phyloP scores from a whole-genome alignment of 2,797 vertebrate genomes.

The Choloepus didactylus region DNA sequence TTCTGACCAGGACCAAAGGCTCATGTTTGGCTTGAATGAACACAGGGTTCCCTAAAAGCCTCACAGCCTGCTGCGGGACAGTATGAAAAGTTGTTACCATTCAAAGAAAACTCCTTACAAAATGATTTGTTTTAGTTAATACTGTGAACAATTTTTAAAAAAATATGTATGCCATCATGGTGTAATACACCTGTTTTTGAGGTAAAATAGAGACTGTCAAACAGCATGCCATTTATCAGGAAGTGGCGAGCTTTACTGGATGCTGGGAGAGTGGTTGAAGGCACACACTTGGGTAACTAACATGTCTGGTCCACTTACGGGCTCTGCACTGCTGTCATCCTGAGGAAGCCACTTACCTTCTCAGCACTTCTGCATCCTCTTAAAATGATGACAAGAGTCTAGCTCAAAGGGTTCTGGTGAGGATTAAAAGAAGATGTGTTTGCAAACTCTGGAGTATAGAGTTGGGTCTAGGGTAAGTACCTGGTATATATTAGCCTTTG shows the following conservation, averaged over 20 bases:
- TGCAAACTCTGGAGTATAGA: background rate
- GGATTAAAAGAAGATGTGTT: background rate
- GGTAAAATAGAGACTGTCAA: background rate
- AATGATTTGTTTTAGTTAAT: background rate
- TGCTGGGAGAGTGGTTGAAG: background rate
- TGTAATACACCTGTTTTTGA: background rate
- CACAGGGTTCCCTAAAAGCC: background rate
- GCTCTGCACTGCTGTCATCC: background rate
- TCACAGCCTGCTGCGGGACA: background rate
- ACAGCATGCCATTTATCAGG: background rate
- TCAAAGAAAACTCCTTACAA: background rate
- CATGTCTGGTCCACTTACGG: background rate
- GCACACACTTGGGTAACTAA: background rate
- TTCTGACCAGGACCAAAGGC: conserved; percentile 58
- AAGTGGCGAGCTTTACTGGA: background rate
- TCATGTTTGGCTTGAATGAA: background rate
- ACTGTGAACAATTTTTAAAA: background rate
- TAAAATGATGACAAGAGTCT: background rate
- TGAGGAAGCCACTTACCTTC: background rate
- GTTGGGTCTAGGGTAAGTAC: background rate
- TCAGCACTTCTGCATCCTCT: background rate
- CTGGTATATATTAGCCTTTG: background rate
- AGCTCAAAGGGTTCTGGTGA: background rate
- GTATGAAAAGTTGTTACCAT: background rate
- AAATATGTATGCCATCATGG: background rate